Evolutionary conservation across 2,797 vertebrate genomes (phyloP).

Genomic region (Benthosema pterotum): DNA sequence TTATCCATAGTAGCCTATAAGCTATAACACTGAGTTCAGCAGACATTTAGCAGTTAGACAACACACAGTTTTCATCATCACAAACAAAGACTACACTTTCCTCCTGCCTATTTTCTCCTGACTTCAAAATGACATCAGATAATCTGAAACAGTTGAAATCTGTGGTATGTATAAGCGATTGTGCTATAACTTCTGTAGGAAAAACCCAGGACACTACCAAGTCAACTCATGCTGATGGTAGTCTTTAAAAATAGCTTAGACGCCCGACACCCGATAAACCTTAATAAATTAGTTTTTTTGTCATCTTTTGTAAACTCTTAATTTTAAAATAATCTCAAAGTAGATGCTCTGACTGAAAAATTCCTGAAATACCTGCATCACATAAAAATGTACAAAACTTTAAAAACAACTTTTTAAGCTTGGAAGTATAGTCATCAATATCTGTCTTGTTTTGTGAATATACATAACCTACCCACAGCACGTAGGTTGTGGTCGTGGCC

Average conservation of each 20-base stretch:
- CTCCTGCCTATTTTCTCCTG: constrained; percentile 32
- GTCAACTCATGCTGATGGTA: constrained; percentile 59
- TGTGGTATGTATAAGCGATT: constrained; percentile 71
- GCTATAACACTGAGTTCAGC: constrained; percentile 49
- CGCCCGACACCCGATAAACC: constrained; percentile 70
- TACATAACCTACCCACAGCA: constrained; percentile 56
- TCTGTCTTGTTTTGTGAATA: constrained; percentile 75
- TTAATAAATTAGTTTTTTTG: constrained; percentile 70
- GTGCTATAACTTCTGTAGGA: constrained; percentile 81
- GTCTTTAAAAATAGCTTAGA: constrained; percentile 82
- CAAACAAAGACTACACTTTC: constrained; percentile 44
- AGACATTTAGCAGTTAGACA: constrained; percentile 43
- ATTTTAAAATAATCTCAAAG: constrained; percentile 87
- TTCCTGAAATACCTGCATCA: constrained; percentile 92
- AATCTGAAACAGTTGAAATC: constrained; percentile 74
- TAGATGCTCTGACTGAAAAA: constrained; percentile 92
- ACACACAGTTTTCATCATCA: constrained; percentile 43
- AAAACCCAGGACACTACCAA: constrained; percentile 74
- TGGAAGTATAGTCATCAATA: constrained; percentile 58
- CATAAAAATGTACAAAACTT: constrained; percentile 93
- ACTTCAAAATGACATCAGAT: constrained; percentile 77
- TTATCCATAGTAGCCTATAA: constrained; percentile 18
- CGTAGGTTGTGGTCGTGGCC: constrained; percentile 52
- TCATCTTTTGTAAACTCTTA: constrained; percentile 76
- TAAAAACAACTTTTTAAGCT: constrained; percentile 89